Evolutionary conservation across 2,888 invertebrate species (phyloP).

Genomic region (Limnephilus marmoratus): DNA sequence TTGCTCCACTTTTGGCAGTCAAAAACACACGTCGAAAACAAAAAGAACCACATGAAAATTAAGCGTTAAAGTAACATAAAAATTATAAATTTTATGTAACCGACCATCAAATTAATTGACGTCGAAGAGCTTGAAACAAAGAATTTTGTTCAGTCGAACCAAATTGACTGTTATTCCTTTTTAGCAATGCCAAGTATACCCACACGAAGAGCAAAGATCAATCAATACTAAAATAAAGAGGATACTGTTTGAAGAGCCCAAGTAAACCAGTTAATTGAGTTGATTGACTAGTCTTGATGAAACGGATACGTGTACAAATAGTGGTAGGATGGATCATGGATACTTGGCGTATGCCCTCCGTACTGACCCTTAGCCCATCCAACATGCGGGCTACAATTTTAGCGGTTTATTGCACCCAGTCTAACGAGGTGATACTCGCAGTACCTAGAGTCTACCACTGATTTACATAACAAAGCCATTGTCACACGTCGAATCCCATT

Average conservation of each 20-base stretch:
- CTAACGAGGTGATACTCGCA: neutral
- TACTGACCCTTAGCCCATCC: neutral
- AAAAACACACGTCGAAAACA: neutral
- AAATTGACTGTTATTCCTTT: neutral
- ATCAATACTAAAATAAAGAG: neutral
- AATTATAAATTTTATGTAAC: neutral
- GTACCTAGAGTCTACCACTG: neutral
- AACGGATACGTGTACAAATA: neutral
- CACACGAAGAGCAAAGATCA: neutral
- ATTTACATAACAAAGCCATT: constrained; percentile 28
- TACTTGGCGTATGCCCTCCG: neutral
- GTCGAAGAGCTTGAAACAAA: neutral
- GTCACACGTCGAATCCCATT: constrained; percentile 24
- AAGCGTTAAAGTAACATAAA: neutral
- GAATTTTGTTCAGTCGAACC: neutral
- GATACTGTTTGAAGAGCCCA: neutral
- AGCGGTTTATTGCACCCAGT: constrained; percentile 28
- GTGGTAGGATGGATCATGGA: neutral
- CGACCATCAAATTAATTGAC: no score
- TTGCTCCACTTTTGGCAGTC: neutral
- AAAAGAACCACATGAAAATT: neutral
- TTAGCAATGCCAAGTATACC: neutral
- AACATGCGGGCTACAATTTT: neutral
- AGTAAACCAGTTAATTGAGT: neutral
- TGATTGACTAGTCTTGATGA: neutral